Base-by-base conservation (phyloP, 2,797 vertebrate genomes). In the Anguilla megastoma region DNA sequence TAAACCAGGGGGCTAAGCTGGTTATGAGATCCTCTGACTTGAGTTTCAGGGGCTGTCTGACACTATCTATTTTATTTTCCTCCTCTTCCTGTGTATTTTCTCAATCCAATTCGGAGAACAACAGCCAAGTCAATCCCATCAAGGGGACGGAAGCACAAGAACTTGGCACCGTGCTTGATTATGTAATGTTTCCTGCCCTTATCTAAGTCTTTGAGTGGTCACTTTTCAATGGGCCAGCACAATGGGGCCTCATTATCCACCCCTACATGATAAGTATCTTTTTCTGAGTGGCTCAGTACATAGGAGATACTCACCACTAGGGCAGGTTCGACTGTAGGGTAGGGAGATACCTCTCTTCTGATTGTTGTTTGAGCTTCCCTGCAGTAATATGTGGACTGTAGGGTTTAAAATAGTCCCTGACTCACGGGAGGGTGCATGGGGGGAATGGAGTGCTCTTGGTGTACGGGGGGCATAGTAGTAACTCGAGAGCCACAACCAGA, bases 1-100 rank as follows among this genome's bases (percentile, higher is more conserved):
- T 71, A 80, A 24, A 18, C 8, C 52, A 74, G 85, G 45, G 79
- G 27, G 30, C 76, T 48, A 7, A 33, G 82, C 69, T 58, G 84
- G 83, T 85, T 87, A 71, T 82, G 56, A 48, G 74, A 85, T 87
- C 83, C 58, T 36, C 83, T 66, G 86, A 50, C 86, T 89, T 86
- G 48, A 84, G 60, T 87, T 89, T 87, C 86, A 87, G 48, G 33
- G 30, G 71, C 41, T 36, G 45, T 82, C n/a, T 63, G 16, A 76
- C 33, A 33, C 63, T 3, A 41, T 88, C 50, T 71, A 0, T 60
- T 84, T 71, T 63, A 85, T 36, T 50, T 85, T 56, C 69, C 54
- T 84, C 50, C 8, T 3, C 79, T 48, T 82, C 79, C 41, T n/a
- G 21, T 82, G 18, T 50, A 21, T 82, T 48, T n/a, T 82, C 33